Percentiles rank a stretch among this genome's conserved stretches.
Conservation (phyloP, 2,888 invertebrate species). For the Cheilosia urbana region DNA sequence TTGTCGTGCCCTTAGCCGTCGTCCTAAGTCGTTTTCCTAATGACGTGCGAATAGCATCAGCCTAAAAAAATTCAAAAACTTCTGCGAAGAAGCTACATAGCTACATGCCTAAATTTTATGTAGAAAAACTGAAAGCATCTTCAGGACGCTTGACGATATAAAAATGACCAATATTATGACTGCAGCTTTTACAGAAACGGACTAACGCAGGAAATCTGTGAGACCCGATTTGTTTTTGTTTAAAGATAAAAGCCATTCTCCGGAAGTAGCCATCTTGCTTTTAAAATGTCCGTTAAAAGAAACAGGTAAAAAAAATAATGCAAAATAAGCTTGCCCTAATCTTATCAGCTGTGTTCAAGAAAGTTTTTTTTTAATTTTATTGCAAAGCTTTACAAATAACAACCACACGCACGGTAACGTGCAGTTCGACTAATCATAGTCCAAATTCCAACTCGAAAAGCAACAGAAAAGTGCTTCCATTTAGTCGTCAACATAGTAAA, state of each 20-base stretch:
- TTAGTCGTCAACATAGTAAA: too few relatives aligned
- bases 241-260: not conserved
- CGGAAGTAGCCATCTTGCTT: slow-evolving; percentile 10
- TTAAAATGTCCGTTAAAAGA: slow-evolving; percentile 3
- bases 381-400: not conserved
- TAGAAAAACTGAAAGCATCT: too few relatives aligned
- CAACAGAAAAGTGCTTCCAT: not conserved
- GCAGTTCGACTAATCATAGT: not conserved
- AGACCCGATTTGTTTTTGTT: not conserved
- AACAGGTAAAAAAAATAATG: not conserved
- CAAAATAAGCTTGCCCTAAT: not conserved
- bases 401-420: not conserved
- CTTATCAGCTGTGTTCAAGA: not conserved
- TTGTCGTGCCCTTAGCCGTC: too few relatives aligned
- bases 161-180: too few relatives aligned
- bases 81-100: too few relatives aligned
- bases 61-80: too few relatives aligned
- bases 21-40: too few relatives aligned
- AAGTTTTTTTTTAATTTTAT: not conserved
- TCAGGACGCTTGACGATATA: too few relatives aligned
- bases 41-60: too few relatives aligned
- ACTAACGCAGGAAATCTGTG: too few relatives aligned
- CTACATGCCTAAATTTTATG: too few relatives aligned
- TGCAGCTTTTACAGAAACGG: too few relatives aligned
- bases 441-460: slow-evolving; percentile 7